Base-by-base conservation (phyloP, 2,888 invertebrate species). In the Saturnia pavonia region DNA sequence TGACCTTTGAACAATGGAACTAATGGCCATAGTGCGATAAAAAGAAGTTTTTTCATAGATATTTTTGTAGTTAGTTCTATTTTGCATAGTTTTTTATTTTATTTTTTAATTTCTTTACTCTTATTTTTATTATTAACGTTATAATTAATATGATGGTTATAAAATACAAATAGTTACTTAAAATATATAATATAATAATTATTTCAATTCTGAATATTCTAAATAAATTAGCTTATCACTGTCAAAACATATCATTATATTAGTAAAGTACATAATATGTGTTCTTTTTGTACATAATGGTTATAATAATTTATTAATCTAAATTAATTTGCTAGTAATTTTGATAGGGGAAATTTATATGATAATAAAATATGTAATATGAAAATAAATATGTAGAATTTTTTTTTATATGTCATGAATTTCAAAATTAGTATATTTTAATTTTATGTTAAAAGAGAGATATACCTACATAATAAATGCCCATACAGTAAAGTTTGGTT, bases 21-120 rank as follows among this genome's bases (percentile, higher is more conserved):
- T 14, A 70, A 68, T 69, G 73, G n/a, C 3, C 57, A 71, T 76
- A 14, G 57, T 14, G 12, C 27, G 14, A 60, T 25, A 14, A 14
- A 60, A 1, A 27, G 48, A 19, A 16, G 16, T 27, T 60, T 60
- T 60, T 60, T 60, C 57, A 60, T 60, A 27, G 57, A 60, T 27
- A 27, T 60, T 60, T 14, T 60, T 14, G 14, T 60, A 14, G 19
- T 27, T 27, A 60, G 12, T 25, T 60, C 25, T 2, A 27, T 25
- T 60, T 16, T 11, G 25, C 12, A 27, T 12, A 60, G 25, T 14
- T 14, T 57, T 25, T 60, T 22, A 11, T 0, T 3, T 9, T 0
- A 27, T 60, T 0, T 27, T 60, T 27, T 51, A 12, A 43, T 43
- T 12, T 22, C 9, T 9, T 54, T n/a, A 19, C 22, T 54, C n/a